These are phyloP conservation scores for Pseudonaja textilis DNA, from an alignment of 2,113 vertebrate species.

Conservation along the genomic window DNA sequence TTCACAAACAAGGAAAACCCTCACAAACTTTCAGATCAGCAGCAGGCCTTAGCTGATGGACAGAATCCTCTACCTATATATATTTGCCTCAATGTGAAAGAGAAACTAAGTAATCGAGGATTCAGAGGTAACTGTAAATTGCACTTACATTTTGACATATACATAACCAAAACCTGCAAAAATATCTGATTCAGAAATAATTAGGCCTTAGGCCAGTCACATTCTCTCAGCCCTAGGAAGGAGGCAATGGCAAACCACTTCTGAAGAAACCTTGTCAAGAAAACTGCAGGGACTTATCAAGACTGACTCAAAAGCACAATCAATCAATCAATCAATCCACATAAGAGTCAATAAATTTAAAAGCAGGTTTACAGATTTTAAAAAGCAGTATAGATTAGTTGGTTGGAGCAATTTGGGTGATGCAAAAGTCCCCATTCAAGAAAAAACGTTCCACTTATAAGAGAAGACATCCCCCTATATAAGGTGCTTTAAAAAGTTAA, in stretches of 20 bases:
- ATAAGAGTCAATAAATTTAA: not conserved
- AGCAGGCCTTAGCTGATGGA: slow-evolving; percentile 72
- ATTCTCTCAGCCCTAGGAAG: not conserved
- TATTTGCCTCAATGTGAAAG: slow-evolving; percentile 83
- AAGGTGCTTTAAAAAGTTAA: not conserved
- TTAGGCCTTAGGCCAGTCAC: not conserved
- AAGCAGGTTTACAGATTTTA: not conserved
- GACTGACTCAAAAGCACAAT: not conserved
- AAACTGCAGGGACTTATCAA: not conserved
- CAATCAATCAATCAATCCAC: not conserved
- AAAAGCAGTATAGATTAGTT: not conserved
- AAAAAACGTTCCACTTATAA: not conserved
- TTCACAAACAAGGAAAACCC: slow-evolving; percentile 72
- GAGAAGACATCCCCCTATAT: not conserved
- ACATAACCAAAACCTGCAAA: not conserved
- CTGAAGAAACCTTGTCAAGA: not conserved
- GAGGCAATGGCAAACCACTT: not conserved
- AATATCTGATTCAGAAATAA: not conserved
- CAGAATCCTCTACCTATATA: slow-evolving; percentile 85
- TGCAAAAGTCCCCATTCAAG: not conserved
- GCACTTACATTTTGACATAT: not conserved
- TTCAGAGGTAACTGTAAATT: slow-evolving; percentile 73
- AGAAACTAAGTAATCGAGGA: slow-evolving; percentile 71
- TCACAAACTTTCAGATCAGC: slow-evolving; percentile 78
- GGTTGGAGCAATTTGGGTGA: not conserved